A percentile compares a stretch with the other conserved stretches of the same genome.
Conservation (phyloP, 2,888 invertebrate species). For the Chirona hameri region DNA sequence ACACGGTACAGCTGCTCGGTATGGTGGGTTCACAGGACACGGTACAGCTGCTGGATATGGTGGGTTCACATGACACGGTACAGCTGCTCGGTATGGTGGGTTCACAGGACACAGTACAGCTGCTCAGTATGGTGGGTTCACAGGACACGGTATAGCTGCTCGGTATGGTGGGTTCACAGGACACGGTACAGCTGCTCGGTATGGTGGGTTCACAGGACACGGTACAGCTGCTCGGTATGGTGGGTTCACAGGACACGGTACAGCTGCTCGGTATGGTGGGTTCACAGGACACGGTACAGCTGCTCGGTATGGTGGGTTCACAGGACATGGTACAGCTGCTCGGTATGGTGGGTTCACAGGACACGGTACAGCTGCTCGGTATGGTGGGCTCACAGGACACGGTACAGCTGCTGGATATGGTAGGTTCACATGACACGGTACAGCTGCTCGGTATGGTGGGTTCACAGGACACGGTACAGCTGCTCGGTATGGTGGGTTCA, state of each 20-base stretch:
- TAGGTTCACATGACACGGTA: background rate
- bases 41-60: background rate
- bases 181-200: too few relatives aligned
- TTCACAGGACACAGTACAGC: too few relatives aligned
- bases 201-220: background rate
- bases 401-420: background rate
- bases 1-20: too few relatives aligned
- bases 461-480: too few relatives aligned
- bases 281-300: too few relatives aligned
- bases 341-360: background rate
- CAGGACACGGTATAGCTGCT: too few relatives aligned
- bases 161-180: background rate
- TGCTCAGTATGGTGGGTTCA: background rate
- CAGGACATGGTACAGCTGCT: too few relatives aligned
- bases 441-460: background rate
- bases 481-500: background rate
- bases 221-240: background rate
- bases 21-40: background rate
- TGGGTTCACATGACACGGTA: background rate
- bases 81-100: background rate
- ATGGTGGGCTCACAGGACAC: background rate
- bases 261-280: background rate
- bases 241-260: background rate
- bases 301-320: background rate
- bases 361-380: too few relatives aligned